Evolutionary conservation across 2,113 vertebrate species (phyloP), one percentile per base, ranked within the genome.

Genomic region (Typhlomys cinereus): DNA sequence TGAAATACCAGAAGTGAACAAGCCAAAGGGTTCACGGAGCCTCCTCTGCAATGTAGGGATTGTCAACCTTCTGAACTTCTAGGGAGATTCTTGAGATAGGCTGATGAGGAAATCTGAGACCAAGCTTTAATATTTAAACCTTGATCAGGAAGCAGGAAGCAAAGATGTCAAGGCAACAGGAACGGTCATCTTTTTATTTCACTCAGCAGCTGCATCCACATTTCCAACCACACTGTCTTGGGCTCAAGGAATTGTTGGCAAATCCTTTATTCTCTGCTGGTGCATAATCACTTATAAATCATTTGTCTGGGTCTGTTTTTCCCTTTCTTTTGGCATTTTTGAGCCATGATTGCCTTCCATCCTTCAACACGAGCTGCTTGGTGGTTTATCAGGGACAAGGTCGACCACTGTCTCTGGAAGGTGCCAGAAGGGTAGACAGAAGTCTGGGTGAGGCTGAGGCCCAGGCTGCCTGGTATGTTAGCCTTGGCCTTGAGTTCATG

Each of bases 191-290:
- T 54, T 83, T 89, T 88, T 88, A 84, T 75, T 93, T 94, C 66
- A 80, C 34, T 66, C 23, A 54, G 61, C 15, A 57, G 29, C 61
- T 15, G 7, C 11, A 27, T 96, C 96, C 96, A 96, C 96, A 73
- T 96, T 96, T 96, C 90, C 84, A 94, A 71, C 81, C 89, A 10
- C 82, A 82, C 73, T 67, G 34, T 87, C 80, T 91, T 82, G 92
- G 90, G 97, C 80, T 74, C 46, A 90, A 93, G 91, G 87, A 94
- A 92, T 88, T 92, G 93, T 80, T 96, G 92, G 92, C 96, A 96
- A 97, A 91, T 90, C 76, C 96, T 93, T 96, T 74, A 96, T 95
- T 88, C 96, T 96, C 95, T 88, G 84, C 86, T 90, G 21, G 95
- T 92, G 46, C 69, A 62, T 80, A 89, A 89, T 92, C 50, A 67